Percentiles rank a stretch among this genome's conserved stretches.
Conservation (phyloP, 2,113 vertebrate genomes). For the Entelurus aequoreus region DNA sequence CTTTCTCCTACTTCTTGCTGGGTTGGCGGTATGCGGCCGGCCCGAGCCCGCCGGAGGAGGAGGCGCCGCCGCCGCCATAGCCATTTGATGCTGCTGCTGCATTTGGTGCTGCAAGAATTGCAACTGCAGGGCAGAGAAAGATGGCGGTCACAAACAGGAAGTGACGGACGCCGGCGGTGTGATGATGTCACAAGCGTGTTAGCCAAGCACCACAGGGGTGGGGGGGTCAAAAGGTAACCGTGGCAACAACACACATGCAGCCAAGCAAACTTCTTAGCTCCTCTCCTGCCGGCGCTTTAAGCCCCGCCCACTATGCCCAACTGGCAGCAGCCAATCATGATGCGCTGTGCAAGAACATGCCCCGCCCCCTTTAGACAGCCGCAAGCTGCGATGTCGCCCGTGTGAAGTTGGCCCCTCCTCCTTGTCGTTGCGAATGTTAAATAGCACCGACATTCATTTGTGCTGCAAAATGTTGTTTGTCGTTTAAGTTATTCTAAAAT, state of each 20-base stretch:
- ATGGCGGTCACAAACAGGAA: background rate
- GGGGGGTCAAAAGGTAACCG: slow-evolving; percentile 36
- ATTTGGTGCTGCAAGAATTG: slow-evolving; percentile 98
- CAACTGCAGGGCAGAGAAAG: slow-evolving; percentile 72
- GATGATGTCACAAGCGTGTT: slow-evolving; percentile 28
- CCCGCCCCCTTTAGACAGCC: slow-evolving; percentile 52
- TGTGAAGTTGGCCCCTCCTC: too few relatives aligned
- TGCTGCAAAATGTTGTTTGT: too few relatives aligned
- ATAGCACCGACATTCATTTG: too few relatives aligned
- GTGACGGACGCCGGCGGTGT: background rate
- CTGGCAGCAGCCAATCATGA: background rate
- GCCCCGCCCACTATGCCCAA: background rate
- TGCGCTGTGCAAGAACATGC: slow-evolving; percentile 39
- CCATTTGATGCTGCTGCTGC: slow-evolving; percentile 87
- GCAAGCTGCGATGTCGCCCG: slow-evolving; percentile 67
- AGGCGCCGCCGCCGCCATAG: slow-evolving; percentile 74
- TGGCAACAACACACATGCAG: slow-evolving; percentile 55
- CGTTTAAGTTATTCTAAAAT: too few relatives aligned
- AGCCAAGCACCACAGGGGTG: slow-evolving; percentile 40
- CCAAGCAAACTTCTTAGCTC: slow-evolving; percentile 44
- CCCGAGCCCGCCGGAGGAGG: slow-evolving; percentile 73
- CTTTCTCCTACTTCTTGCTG: slow-evolving; percentile 95
- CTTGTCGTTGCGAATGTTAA: too few relatives aligned
- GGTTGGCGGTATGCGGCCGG: slow-evolving; percentile 86
- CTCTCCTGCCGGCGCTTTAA: slow-evolving; percentile 8